Percentiles rank a stretch among this genome's conserved stretches.
These are phyloP conservation scores for Ptychochromis oligacanthus DNA, from an alignment of 2,113 vertebrate genomes.

Conservation along the genomic window DNA sequence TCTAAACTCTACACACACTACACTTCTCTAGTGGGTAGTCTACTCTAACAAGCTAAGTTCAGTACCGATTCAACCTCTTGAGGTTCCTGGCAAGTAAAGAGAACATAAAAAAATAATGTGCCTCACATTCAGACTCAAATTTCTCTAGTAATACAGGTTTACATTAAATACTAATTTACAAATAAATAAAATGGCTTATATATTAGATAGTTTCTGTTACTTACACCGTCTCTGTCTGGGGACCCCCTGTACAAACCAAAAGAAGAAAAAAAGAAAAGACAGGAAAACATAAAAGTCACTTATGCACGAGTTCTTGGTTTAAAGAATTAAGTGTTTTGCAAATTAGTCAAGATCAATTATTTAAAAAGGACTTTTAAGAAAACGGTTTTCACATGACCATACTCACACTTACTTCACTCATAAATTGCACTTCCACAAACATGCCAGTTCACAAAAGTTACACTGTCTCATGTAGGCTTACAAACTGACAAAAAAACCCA, in stretches of 20 bases:
- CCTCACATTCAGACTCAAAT: not conserved
- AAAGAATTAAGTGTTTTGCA: conserved; percentile 24
- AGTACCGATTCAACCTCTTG: conserved; percentile 79
- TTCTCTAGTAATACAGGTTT: not conserved
- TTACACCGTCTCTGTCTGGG: conserved; percentile 96
- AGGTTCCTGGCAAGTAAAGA: conserved; percentile 69
- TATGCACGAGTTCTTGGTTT: conserved; percentile 8
- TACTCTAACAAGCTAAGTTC: conserved; percentile 44
- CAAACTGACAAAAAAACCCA: not conserved
- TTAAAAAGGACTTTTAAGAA: not conserved
- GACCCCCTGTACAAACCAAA: conserved; percentile 86
- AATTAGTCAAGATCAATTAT: conserved; percentile 25
- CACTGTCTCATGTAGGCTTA: not conserved
- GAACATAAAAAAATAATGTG: conserved; percentile 37
- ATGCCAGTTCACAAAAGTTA: not conserved
- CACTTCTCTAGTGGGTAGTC: conserved; percentile 27
- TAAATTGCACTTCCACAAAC: not conserved
- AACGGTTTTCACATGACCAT: not conserved
- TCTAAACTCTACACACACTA: conserved; percentile 41
- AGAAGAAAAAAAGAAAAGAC: conserved; percentile 13
- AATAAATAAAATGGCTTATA: not conserved
- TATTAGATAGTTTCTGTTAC: conserved; percentile 70
- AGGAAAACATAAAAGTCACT: conserved; percentile 13
- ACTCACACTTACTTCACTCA: conserved; percentile 1
- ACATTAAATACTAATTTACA: not conserved